Conservation (phyloP, 2,797 vertebrate species). For the Alcedo atthis region DNA sequence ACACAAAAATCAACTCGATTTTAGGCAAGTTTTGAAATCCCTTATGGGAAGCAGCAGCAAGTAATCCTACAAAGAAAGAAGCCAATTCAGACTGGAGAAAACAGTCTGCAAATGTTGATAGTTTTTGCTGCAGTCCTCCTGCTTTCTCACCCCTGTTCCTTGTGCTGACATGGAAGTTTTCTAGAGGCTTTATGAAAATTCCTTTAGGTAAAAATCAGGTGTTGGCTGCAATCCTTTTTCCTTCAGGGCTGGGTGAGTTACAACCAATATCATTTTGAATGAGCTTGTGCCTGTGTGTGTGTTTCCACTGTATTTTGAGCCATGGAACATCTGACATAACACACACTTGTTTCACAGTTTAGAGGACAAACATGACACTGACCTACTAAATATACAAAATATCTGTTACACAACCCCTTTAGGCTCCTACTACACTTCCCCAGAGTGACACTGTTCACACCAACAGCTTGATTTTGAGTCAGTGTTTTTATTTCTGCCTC, state of each 20-base stretch:
- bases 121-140: neutral
- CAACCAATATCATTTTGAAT: neutral
- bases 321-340: neutral
- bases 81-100: neutral
- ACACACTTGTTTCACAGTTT: neutral
- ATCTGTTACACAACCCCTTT: neutral
- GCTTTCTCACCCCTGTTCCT: neutral
- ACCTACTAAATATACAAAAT: conserved; percentile 18
- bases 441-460: neutral
- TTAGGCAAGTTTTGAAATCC: neutral
- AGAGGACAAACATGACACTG: neutral
- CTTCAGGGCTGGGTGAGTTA: neutral
- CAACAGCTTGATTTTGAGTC: neutral
- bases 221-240: neutral
- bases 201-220: neutral
- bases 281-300: neutral
- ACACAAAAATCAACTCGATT: neutral
- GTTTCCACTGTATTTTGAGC: neutral
- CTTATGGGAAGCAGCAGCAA: neutral
- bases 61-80: neutral
- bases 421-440: neutral
- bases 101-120: neutral
- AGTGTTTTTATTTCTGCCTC: conserved; percentile 20
- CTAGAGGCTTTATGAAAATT: neutral
- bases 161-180: neutral